Evolutionary conservation across 2,888 invertebrate genomes (phyloP), one percentile per base, ranked within the genome.

Genomic region (Plusia festucae): DNA sequence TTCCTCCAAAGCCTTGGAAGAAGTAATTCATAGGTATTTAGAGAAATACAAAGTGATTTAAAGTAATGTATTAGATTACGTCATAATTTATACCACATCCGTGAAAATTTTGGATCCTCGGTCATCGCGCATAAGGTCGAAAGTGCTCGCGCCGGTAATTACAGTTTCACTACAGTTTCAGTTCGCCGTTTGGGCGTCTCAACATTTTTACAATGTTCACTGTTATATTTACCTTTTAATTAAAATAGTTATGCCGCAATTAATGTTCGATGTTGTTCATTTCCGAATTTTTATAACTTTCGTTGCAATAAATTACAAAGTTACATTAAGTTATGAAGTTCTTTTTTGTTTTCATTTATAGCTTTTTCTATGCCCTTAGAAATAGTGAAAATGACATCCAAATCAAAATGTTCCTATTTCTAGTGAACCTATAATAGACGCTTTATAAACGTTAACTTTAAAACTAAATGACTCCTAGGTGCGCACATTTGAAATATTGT

Each of bases 171-270:
- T 70, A 53, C 63, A 65, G 68, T 73, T 76, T 51, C 30, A 69
- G 75, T 82, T 76, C 70, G 78, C 70, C 61, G 67, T n/a, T 27
- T 16, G 44, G 44, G 44, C 64, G 46, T 61, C 60, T 58, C 67
- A 68, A 68, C 68, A 59, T 77, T 82, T 75, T 80, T 76, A 68
- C 65, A 68, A 76, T 70, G 57, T 63, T 2, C 46, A 52, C 56
- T 56, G 49, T 59, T 73, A 69, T 68, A 78, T 76, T 81, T 74
- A 65, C 73, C 64, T 65, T 81, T 68, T 78, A 69, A 79, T 75
- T 78, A 78, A 74, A 74, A 73, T 60, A 59, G 68, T 72, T 74
- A 60, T 30, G 44, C 57, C 15, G 52, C 60, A 67, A 67, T 67
- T 60, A 68, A 60, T 73, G 44, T 52, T 30, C 44, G 54, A 56